Percentiles rank a stretch among this genome's conserved stretches.
Conservation (phyloP, 2,113 vertebrate genomes). For the Eclectus roratus region DNA sequence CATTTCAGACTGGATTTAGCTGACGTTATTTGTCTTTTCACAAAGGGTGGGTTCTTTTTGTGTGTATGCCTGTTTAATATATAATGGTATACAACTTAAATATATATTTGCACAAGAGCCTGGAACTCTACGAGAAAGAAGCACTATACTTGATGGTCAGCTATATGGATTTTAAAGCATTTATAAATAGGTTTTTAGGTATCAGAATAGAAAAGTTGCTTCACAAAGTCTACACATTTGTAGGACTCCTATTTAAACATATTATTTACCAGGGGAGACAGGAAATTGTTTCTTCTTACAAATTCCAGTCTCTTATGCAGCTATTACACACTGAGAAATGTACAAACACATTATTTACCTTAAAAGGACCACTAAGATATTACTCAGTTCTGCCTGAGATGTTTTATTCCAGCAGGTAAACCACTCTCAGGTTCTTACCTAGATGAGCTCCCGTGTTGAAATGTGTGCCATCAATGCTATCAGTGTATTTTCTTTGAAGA, state of each 20-base stretch:
- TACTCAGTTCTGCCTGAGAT: not conserved
- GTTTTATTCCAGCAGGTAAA: not conserved
- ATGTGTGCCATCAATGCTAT: not conserved
- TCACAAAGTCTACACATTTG: not conserved
- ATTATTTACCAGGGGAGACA: not conserved
- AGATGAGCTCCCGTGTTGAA: not conserved
- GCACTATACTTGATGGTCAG: not conserved
- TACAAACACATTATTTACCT: not conserved
- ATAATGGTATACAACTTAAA: not conserved
- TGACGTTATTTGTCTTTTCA: not conserved
- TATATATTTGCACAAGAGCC: not conserved
- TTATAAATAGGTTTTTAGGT: not conserved
- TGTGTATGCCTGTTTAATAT: not conserved
- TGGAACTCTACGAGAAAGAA: not conserved
- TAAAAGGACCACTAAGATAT: not conserved
- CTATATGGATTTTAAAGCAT: not conserved
- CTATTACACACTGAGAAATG: not conserved
- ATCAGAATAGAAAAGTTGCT: not conserved
- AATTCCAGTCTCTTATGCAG: not conserved
- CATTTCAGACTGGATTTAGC: not conserved
- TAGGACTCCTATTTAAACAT: not conserved
- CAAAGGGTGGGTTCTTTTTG: rapidly evolving
- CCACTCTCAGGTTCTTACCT: not conserved
- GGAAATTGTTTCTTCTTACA: not conserved
- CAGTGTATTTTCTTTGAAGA: not conserved